These are phyloP conservation scores for Leiothrix lutea DNA, from an alignment of 2,113 vertebrate genomes.

Conservation along the genomic window DNA sequence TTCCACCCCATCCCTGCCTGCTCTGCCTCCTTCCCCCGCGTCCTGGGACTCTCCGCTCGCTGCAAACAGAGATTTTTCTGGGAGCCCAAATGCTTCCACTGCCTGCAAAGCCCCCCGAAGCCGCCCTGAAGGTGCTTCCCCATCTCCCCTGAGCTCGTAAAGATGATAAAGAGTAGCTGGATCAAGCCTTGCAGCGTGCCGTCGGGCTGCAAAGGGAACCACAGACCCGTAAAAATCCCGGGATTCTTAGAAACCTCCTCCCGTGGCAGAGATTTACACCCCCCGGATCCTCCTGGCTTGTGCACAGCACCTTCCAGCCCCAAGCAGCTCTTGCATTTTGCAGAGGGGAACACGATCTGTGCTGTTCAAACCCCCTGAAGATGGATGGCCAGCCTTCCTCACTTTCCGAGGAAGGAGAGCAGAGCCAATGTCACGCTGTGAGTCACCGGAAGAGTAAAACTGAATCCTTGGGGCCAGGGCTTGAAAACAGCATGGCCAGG, in stretches of 20 bases:
- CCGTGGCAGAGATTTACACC: neutral
- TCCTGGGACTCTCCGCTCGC: rapidly evolving
- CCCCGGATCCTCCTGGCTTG: neutral
- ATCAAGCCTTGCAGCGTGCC: rapidly evolving
- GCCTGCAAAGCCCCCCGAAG: neutral
- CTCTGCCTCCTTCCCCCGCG: neutral
- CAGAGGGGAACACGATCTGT: neutral
- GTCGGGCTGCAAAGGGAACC: rapidly evolving
- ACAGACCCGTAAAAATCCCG: neutral
- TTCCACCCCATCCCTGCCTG: neutral
- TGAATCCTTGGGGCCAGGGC: neutral
- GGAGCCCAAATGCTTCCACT: neutral
- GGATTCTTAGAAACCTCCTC: neutral
- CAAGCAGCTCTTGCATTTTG: neutral
- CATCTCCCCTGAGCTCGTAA: rapidly evolving
- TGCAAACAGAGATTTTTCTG: neutral
- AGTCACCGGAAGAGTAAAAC: neutral
- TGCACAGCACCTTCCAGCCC: neutral
- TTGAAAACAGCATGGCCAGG: neutral
- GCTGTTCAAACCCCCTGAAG: neutral
- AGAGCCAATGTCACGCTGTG: neutral
- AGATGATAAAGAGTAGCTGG: neutral
- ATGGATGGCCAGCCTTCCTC: neutral
- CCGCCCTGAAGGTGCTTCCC: neutral
- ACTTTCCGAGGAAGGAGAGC: neutral